Percentiles rank a stretch among this genome's conserved stretches.
Conservation (phyloP, 2,113 vertebrate species). For the Okapia johnstoni region DNA sequence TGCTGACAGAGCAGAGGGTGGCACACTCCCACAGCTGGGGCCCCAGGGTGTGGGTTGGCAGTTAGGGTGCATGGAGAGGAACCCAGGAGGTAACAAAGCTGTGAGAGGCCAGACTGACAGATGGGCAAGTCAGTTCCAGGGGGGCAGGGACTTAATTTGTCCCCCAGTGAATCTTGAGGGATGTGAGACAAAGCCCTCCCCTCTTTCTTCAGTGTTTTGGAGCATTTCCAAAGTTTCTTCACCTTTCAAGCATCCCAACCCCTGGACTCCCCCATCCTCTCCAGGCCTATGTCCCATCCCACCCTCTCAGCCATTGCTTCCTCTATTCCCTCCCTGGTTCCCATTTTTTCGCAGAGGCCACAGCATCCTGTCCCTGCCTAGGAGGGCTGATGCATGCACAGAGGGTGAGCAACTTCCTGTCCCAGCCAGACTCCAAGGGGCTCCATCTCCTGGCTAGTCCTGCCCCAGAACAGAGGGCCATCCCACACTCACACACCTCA, state of each 20-base stretch:
- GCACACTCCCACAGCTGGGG: neutral
- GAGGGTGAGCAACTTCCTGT: constrained; percentile 60
- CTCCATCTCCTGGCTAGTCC: constrained; percentile 60
- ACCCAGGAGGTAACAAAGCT: neutral
- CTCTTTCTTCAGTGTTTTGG: neutral
- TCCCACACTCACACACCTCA: neutral
- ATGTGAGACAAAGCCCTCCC: too few species aligned
- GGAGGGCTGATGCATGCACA: neutral
- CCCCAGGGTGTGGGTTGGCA: neutral
- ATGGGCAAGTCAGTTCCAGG: rapidly evolving
- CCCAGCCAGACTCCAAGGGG: constrained; percentile 50
- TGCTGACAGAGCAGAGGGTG: neutral
- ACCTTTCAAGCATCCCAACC: neutral
- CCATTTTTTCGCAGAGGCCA: neutral
- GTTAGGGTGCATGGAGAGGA: neutral
- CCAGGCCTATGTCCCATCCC: neutral
- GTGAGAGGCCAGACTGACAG: neutral
- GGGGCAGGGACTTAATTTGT: rapidly evolving
- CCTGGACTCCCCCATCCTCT: neutral
- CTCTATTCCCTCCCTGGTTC: neutral
- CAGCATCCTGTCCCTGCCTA: constrained; percentile 33
- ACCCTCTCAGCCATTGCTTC: neutral
- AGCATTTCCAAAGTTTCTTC: neutral
- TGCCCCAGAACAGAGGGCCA: neutral
- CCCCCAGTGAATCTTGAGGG: too few species aligned